phyloP scores from a whole-genome alignment of 2,888 invertebrate species.

The Calameuta filiformis region DNA sequence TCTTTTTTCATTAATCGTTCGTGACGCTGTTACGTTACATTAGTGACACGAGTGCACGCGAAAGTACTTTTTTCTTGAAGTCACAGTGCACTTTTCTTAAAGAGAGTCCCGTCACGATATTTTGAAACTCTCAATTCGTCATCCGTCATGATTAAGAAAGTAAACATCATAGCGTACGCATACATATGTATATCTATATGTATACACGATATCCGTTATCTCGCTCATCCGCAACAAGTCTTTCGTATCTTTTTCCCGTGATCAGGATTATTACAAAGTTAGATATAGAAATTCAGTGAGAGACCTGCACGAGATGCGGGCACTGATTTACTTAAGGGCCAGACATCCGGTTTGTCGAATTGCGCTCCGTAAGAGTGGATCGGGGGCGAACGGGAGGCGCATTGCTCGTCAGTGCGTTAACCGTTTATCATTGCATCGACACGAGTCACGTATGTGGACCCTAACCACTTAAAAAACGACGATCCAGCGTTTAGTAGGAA shows the following conservation, averaged over 20 bases:
- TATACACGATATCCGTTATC: slow-evolving; percentile 25
- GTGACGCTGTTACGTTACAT: too few relatives aligned
- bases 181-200: not conserved
- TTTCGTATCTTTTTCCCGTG: slow-evolving; percentile 3
- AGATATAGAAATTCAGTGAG: not conserved
- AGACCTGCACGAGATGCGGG: slow-evolving; percentile 58
- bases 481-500: slow-evolving; percentile 56
- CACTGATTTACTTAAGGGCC: slow-evolving; percentile 64
- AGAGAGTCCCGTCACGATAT: not conserved
- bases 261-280: not conserved
- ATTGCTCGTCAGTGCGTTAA: slow-evolving; percentile 51
- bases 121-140: not conserved
- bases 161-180: not conserved
- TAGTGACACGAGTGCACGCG: not conserved
- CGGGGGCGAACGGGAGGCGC: slow-evolving; percentile 43
- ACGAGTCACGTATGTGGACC: slow-evolving; percentile 53
- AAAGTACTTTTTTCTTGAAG: not conserved
- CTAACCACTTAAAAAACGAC: slow-evolving; percentile 39
- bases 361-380: slow-evolving; percentile 49
- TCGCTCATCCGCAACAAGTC: slow-evolving; percentile 26
- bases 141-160: not conserved
- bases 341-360: slow-evolving; percentile 65
- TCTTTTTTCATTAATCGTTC: not conserved
- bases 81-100: not conserved
- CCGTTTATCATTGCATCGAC: slow-evolving; percentile 61